Evolutionary conservation across 1,140 invertebrate genomes (phyloP), one percentile per base, ranked within the genome.

Genomic region (Apis cerana): DNA sequence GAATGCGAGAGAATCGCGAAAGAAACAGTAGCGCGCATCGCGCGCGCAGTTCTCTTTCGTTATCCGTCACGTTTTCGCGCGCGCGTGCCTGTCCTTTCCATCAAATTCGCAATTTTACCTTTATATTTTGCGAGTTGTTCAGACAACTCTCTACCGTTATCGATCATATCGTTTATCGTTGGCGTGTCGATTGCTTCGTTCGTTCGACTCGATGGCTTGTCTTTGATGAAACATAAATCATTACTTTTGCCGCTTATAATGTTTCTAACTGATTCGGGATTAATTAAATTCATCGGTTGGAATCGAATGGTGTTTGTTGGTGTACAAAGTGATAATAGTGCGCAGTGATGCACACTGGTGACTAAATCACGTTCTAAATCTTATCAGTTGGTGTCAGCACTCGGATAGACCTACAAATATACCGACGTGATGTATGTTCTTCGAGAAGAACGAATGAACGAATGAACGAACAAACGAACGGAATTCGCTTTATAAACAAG

Each of bases 1-100:
- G 70, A 61, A 58, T 59, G 84, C 75, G 70, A 72, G 52, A 23
- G 19, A 12, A 43, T 78, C 84, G 64, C 62, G 75, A 65, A 64
- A 43, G 43, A 71, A n/a, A 50, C 19, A 50, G 54, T 50, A 33
- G 17, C 56, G 69, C 58, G 72, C 50, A 71, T n/a, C n/a, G 52
- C 72, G 69, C 68, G 64, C 58, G 69, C 68, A 76, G 75, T 75
- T 72, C 50, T 15, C 21, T 62, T 23, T 72, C 54, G 71, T 58
- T 52, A 15, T 67, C 50, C 33, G 62, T 50, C 17, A 52, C 23
- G 64, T 68, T 9, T 5, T 58, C 58, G 70, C 33, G 43, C 19
- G 7, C 15, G n/a, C 17, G 15, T 1, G 21, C n/a, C 19, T 10
- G 15, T 1, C n/a, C n/a, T n/a, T n/a, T 27, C n/a, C 23, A 67